Base-by-base conservation (phyloP, 2,113 vertebrate species). In the Pontoporia blainvillei region DNA sequence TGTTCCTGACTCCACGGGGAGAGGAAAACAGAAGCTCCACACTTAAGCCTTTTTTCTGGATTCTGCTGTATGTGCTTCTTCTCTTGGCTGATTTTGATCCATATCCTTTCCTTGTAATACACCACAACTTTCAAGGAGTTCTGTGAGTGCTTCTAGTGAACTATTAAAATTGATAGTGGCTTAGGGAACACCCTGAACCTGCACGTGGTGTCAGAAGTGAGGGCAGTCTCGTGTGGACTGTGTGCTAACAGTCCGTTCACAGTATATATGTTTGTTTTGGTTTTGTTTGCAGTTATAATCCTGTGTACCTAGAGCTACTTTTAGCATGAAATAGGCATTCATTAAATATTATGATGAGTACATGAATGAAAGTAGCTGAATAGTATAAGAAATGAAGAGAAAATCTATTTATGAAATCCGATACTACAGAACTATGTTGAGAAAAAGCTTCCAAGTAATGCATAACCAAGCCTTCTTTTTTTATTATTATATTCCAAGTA, bases 381-480 rank as follows among this genome's bases (percentile, higher is more conserved):
- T 72, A 73, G 15, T 71, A 2, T 59, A 41, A 67, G 73, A 95
- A 76, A 91, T 76, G 86, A 82, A 90, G 54, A 81, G 31, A 82
- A 92, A 93, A 76, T 75, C 4, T 62, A 39, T 64, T 73, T 90
- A 52, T 96, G 13, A 92, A 88, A 71, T 88, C 31, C 5, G 66
- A 14, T 79, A 27, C 21, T 44, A 75, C 7, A 85, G 76, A 88
- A 71, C 29, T 44, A 57, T 57, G 13, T 90, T 64, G 44, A 88
- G 54, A 90, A 95, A 96, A 69, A 75, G 14, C 57, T 87, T 92
- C 23, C 11, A 83, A 81, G 83, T 67, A 95, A 86, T 66, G 27
- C n/a, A 49, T 52, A 66, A 44, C 8, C 27, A 69, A 75, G 18
- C 72, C 46, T 62, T 10, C 4, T 39, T 64, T 61, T 64, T 17